phyloP scores from a whole-genome alignment of 2,113 vertebrate genomes.

The Ophiodon elongatus region DNA sequence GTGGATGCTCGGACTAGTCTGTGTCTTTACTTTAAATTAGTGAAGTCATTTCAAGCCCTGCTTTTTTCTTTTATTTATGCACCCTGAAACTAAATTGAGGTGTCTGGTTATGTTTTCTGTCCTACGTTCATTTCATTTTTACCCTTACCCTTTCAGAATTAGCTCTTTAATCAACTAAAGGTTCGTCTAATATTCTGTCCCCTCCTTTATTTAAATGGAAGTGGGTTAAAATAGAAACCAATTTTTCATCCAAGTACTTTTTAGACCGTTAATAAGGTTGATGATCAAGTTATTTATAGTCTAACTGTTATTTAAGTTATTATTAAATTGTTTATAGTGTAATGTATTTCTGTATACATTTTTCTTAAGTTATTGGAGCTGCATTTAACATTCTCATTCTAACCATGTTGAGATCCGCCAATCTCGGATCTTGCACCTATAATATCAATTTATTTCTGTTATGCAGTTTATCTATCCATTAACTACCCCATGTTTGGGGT shows the following conservation, averaged over 20 bases:
- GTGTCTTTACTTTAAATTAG: conserved; percentile 21
- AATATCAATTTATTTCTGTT: neutral
- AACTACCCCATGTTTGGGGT: no score
- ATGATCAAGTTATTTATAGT: neutral
- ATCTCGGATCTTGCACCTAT: neutral
- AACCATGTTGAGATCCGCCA: neutral
- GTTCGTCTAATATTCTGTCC: neutral
- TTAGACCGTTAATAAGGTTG: neutral
- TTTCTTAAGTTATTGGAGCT: neutral
- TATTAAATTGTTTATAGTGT: neutral
- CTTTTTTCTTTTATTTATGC: neutral
- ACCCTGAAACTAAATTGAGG: neutral
- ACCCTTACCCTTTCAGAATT: neutral
- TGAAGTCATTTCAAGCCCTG: neutral
- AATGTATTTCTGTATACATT: neutral
- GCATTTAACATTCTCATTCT: no score
- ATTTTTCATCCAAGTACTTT: neutral
- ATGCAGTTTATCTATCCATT: neutral
- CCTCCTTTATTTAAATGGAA: neutral
- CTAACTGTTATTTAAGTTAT: neutral
- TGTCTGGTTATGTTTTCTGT: neutral
- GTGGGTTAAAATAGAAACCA: neutral
- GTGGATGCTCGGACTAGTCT: neutral
- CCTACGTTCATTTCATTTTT: neutral
- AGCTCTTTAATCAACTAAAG: neutral